Base-by-base conservation (phyloP, 2,113 vertebrate species). In the Python bivittatus region DNA sequence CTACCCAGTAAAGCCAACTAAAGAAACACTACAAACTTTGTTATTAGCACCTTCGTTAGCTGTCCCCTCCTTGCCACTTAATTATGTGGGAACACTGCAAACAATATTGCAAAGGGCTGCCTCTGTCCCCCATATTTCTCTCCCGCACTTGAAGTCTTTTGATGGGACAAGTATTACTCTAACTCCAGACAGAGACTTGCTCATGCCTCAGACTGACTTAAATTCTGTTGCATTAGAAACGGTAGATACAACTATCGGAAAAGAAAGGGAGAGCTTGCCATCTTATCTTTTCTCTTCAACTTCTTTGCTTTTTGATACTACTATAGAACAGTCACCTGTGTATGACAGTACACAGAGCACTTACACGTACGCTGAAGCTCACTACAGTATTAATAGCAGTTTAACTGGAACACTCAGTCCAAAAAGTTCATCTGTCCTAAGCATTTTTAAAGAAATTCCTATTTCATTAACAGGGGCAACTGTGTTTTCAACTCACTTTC, bases 41-140 rank as follows among this genome's bases (percentile, higher is more conserved):
- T 92, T 95, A 48, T 86, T 93, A 86, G 95, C 96, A 15, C 97
- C 97, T 12, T 97, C 94, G 0, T 90, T 97, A 84, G 95, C 96
- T 27, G 13, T 92, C 2, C 25, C 88, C 88, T 95, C 95, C 89
- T 92, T 92, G 1, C 94, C 13, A 0, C 92, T 94, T 1, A 93
- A 27, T 38, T 91, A 95, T 61, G 92, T 92, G 90, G 90, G 94
- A 60, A 91, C 94, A 23, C 94, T 93, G 96, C 94, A 93, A 48
- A 94, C 86, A 91, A 92, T 95, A 84, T 44, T 0, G 0, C 91
- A 84, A 17, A 56, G 86, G 1, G 1, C 91, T 6, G 88, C 93
- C 61, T 92, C 88, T 92, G 94, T 58, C n/a, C 22, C 0, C 3
- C 23, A 91, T 79, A 90, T 15, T 13, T 15, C 86, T 90, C 48